phyloP scores from a whole-genome alignment of 2,797 vertebrate species.

The Knipowitschia caucasica region DNA sequence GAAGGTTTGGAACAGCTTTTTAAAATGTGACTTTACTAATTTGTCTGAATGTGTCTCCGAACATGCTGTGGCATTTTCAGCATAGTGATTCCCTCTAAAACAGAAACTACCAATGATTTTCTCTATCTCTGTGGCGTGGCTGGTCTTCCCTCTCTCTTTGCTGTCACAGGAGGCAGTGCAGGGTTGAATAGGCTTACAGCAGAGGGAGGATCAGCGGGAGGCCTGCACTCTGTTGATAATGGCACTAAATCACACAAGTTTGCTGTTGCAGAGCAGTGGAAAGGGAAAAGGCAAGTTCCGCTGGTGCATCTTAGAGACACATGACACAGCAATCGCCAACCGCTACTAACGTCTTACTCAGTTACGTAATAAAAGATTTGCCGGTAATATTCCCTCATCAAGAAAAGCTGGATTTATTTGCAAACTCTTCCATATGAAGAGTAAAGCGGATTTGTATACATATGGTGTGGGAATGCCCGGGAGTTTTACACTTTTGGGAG shows the following conservation, averaged over 20 bases:
- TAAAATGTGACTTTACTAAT: too few relatives aligned
- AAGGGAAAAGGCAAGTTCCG: conserved; percentile 28
- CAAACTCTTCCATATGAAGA: too few relatives aligned
- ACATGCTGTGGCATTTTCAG: conserved; percentile 41
- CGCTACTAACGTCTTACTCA: too few relatives aligned
- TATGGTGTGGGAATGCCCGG: too few relatives aligned
- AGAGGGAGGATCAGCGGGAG: conserved; percentile 44
- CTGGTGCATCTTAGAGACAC: conserved; percentile 21
- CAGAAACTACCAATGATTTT: conserved; percentile 37
- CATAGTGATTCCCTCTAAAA: conserved; percentile 27
- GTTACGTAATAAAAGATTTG: too few relatives aligned
- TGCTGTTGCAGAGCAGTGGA: conserved; percentile 20
- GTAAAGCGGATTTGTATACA: too few relatives aligned
- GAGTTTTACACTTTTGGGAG: too few relatives aligned
- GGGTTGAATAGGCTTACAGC: conserved; percentile 54
- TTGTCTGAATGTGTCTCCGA: background rate
- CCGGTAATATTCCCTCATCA: too few relatives aligned
- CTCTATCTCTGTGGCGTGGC: conserved; percentile 22
- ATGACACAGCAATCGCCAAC: conserved; percentile 6
- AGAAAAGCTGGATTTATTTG: too few relatives aligned
- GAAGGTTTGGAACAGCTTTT: too few relatives aligned
- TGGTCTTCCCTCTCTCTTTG: conserved; percentile 19
- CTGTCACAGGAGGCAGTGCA: conserved; percentile 35
- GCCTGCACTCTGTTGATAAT: conserved; percentile 57
- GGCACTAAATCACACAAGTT: conserved; percentile 54